A percentile compares a stretch with the other conserved stretches of the same genome.
phyloP scores from a whole-genome alignment of 2,113 vertebrate species.

The Perognathus longimembris region DNA sequence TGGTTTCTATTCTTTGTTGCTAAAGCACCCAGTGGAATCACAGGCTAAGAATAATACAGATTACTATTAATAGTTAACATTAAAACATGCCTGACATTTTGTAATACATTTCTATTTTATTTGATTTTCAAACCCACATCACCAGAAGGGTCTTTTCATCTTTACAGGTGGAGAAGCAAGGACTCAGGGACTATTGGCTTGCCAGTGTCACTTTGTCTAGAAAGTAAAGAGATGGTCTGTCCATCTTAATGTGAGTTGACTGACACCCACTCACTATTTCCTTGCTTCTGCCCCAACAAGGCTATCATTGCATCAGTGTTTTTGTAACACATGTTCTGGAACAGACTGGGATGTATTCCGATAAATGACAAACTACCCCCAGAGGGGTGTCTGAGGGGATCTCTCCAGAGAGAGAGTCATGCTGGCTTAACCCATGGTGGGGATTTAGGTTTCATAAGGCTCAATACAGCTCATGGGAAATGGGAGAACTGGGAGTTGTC shows the following conservation, averaged over 20 bases:
- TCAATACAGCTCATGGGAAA: not conserved
- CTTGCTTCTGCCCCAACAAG: not conserved
- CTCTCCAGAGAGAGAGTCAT: not conserved
- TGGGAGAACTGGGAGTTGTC: not conserved
- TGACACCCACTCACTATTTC: not conserved
- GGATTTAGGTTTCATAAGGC: not conserved
- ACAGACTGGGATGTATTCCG: not conserved
- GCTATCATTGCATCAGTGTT: not conserved
- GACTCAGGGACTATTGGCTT: not conserved
- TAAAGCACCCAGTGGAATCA: slow-evolving; percentile 29
- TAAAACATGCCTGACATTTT: slow-evolving; percentile 54
- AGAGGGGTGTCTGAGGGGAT: not conserved
- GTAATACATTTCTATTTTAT: slow-evolving; percentile 24
- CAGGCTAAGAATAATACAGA: slow-evolving; percentile 44
- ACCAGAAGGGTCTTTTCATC: slow-evolving; percentile 25
- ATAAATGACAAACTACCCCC: not conserved
- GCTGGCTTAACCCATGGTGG: not conserved
- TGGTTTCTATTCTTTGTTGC: slow-evolving; percentile 18
- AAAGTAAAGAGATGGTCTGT: not conserved
- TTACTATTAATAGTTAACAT: slow-evolving; percentile 67
- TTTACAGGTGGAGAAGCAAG: not conserved
- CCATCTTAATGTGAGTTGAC: accelerated
- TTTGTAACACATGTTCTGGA: not conserved
- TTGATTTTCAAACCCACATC: slow-evolving; percentile 56
- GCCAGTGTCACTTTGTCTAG: not conserved